Evolutionary conservation across 1,140 invertebrate genomes (phyloP).

Genomic region (Zaprionus capensis): DNA sequence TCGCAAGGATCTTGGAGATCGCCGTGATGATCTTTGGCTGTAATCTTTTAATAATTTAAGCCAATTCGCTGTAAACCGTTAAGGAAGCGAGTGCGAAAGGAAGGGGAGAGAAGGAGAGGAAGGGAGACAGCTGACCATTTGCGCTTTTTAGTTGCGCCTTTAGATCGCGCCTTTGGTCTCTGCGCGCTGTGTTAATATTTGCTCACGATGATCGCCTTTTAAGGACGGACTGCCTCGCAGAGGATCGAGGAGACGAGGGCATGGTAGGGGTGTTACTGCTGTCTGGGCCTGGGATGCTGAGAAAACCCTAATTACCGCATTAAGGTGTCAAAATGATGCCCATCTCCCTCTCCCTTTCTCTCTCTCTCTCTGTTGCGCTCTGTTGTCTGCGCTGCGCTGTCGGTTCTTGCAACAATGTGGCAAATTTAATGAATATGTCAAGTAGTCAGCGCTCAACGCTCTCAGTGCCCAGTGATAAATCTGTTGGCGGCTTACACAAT

Average conservation of each 20-base stretch:
- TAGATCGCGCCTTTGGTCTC: slow-evolving; percentile 50
- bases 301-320: slow-evolving; percentile 82
- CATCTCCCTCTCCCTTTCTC: slow-evolving; percentile 54
- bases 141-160: slow-evolving; percentile 18
- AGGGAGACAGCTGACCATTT: slow-evolving; percentile 39
- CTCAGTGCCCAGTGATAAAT: slow-evolving; percentile 76
- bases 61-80: slow-evolving; percentile 81
- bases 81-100: slow-evolving; percentile 39
- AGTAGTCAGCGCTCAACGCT: slow-evolving; percentile 65
- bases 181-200: slow-evolving; percentile 77
- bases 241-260: neutral
- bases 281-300: slow-evolving; percentile 44
- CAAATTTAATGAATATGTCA: slow-evolving; percentile 82
- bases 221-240: slow-evolving; percentile 39
- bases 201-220: slow-evolving; percentile 77
- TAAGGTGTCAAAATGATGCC: slow-evolving; percentile 83
- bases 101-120: slow-evolving; percentile 11
- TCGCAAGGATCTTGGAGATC: slow-evolving; percentile 39
- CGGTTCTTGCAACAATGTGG: slow-evolving; percentile 69
- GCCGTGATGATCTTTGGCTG: slow-evolving; percentile 69
- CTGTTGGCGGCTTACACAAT: slow-evolving; percentile 63
- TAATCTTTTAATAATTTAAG: slow-evolving; percentile 83
- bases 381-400: neutral
- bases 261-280: slow-evolving; percentile 43
- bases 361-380: neutral